Evolutionary conservation across 2,888 invertebrate genomes (phyloP), one percentile per base, ranked within the genome.

Genomic region (Stratiomys singularior): DNA sequence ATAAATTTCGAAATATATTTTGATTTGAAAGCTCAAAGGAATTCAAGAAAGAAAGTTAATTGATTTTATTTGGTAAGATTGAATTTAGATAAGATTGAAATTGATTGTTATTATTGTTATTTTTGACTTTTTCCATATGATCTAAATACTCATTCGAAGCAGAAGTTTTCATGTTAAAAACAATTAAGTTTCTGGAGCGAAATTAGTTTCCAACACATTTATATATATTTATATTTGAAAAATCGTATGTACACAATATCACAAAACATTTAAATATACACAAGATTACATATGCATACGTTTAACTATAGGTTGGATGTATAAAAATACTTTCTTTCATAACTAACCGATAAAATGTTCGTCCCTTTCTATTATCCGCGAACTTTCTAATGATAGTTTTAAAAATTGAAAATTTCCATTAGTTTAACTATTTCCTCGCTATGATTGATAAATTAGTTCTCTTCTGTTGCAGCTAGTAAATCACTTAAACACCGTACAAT

Each of bases 241-340:
- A 60, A 25, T 60, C 27, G 52, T 71, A 37, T 47, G 46, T 71
- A 52, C 71, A 71, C 27, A 71, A 71, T 71, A 71, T 71, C 71
- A 71, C 71, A 71, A 71, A 56, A 74, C 44, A 74, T 56, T 71
- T 37, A n/a, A 74, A 56, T 56, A 74, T 74, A 30, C 18, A 74
- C 44, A 69, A 44, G 47, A 46, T 74, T 74, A 74, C 60, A 74
- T 58, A 1, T 72, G 25, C 56, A 18, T 74, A 58, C 23, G 27
- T 27, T 18, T 58, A 37, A n/a, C 9, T 66, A 66, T 3, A 37
- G 28, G n/a, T 13, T 71, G 30, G 58, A 74, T 23, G 58, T 74
- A 74, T 30, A 74, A 74, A 74, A 74, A 74, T 74, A 74, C 74
- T 74, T 58, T 56, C 18, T 37, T 27, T 58, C 37, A 23, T 25